Conservation (phyloP, 2,113 vertebrate genomes). For the Galemys pyrenaicus region DNA sequence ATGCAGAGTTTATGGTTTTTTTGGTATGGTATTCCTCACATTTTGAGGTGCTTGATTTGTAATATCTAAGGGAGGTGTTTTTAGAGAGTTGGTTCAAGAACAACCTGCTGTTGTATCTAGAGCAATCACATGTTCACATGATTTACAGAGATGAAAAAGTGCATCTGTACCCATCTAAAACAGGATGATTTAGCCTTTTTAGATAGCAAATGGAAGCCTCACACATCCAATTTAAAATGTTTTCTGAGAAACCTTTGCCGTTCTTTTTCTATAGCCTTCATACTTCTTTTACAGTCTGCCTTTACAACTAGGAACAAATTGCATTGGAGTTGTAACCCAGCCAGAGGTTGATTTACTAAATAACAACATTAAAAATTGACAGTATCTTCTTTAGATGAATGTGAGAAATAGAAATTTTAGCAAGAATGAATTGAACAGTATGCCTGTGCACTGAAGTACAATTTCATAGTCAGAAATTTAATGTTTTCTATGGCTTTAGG, state of each 20-base stretch:
- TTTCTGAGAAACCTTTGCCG: not conserved
- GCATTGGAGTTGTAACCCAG: not conserved
- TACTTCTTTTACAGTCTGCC: not conserved
- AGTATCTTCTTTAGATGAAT: not conserved
- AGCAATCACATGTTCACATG: not conserved
- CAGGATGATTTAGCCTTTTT: not conserved
- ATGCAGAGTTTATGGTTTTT: not conserved
- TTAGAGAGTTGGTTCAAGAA: not conserved
- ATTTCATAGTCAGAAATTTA: not conserved
- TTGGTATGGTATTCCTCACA: not conserved
- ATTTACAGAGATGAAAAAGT: not conserved
- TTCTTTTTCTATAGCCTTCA: not conserved
- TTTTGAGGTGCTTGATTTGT: not conserved
- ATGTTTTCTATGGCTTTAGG: not conserved
- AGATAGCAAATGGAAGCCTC: not conserved
- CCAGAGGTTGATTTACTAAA: not conserved
- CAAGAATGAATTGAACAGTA: not conserved
- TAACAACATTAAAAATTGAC: not conserved
- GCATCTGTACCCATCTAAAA: not conserved
- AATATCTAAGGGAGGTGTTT: not conserved
- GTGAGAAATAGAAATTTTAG: conserved; percentile 1
- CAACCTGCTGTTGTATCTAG: not conserved
- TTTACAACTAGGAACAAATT: not conserved
- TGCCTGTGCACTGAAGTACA: not conserved
- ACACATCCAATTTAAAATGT: not conserved